These are phyloP conservation scores for Aphodius granarius DNA, from an alignment of 2,888 invertebrate species.

Conservation along the genomic window DNA sequence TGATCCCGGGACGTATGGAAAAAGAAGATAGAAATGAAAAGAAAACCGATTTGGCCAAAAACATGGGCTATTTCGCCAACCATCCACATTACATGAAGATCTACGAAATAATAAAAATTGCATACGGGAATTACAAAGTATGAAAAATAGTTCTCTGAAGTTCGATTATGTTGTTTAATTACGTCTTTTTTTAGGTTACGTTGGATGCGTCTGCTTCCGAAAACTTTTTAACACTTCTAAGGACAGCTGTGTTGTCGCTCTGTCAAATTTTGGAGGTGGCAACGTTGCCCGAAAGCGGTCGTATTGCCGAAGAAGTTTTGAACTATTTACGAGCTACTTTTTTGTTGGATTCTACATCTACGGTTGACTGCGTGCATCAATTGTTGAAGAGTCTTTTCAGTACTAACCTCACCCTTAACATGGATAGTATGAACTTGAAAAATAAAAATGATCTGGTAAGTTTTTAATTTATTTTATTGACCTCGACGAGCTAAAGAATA, in stretches of 20 bases:
- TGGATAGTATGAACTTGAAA: constrained; percentile 16
- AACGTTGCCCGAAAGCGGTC: constrained; percentile 69
- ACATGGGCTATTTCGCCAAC: constrained; percentile 66
- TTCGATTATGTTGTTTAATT: constrained; percentile 12
- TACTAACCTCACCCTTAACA: constrained; percentile 63
- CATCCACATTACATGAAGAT: constrained; percentile 84
- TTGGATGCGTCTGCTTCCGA: constrained; percentile 76
- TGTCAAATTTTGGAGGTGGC: constrained; percentile 72
- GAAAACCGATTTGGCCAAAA: constrained; percentile 40
- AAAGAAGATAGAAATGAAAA: constrained; percentile 48
- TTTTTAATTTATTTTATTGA: constrained; percentile 8
- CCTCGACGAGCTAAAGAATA: too few relatives aligned
- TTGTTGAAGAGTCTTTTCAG: constrained; percentile 75
- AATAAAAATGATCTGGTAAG: constrained; percentile 13
- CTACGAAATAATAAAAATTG: constrained; percentile 77
- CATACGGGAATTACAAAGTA: constrained; percentile 85
- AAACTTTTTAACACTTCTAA: constrained; percentile 69
- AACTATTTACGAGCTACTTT: constrained; percentile 74
- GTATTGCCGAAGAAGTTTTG: constrained; percentile 79
- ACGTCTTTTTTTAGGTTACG: constrained; percentile 62
- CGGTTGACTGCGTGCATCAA: constrained; percentile 78
- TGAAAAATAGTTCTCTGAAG: background rate
- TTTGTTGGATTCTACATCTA: constrained; percentile 66
- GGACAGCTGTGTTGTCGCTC: constrained; percentile 65
- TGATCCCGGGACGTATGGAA: constrained; percentile 40